A percentile compares a stretch with the other conserved stretches of the same genome.
These are phyloP conservation scores for Pelecanoides urinatrix DNA, from an alignment of 2,113 vertebrate species.

Conservation along the genomic window DNA sequence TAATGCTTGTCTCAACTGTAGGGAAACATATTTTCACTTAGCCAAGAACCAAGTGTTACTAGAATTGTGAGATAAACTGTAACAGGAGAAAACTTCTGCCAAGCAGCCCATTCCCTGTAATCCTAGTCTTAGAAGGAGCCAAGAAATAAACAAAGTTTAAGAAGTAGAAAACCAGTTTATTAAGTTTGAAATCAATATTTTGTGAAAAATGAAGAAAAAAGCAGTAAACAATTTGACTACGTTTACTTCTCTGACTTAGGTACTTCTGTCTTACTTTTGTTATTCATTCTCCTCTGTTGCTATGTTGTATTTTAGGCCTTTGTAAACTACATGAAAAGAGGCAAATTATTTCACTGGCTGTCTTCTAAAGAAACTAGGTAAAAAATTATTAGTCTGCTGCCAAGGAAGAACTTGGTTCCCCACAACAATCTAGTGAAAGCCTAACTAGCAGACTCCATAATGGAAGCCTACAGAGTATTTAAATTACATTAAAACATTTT, in stretches of 20 bases:
- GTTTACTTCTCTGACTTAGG: background rate
- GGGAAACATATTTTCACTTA: background rate
- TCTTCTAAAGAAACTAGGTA: background rate
- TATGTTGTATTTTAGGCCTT: background rate
- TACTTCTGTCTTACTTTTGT: background rate
- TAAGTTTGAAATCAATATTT: background rate
- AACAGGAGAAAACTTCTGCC: background rate
- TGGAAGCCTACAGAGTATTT: background rate
- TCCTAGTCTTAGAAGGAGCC: background rate
- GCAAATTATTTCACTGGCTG: background rate
- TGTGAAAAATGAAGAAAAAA: background rate
- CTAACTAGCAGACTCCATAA: background rate
- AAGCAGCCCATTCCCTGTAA: constrained; percentile 22
- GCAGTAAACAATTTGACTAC: background rate
- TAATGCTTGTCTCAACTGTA: background rate
- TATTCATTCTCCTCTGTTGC: background rate
- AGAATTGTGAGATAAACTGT: background rate
- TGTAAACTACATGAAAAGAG: background rate
- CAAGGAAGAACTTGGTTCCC: background rate
- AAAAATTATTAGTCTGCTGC: background rate
- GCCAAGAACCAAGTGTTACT: background rate
- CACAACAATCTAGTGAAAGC: background rate
- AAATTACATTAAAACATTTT: background rate
- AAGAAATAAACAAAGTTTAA: background rate
- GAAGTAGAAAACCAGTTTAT: background rate